A percentile compares a stretch with the other conserved stretches of the same genome.
These are phyloP conservation scores for Poecilia wingei DNA, from an alignment of 2,797 vertebrate species.

Conservation along the genomic window DNA sequence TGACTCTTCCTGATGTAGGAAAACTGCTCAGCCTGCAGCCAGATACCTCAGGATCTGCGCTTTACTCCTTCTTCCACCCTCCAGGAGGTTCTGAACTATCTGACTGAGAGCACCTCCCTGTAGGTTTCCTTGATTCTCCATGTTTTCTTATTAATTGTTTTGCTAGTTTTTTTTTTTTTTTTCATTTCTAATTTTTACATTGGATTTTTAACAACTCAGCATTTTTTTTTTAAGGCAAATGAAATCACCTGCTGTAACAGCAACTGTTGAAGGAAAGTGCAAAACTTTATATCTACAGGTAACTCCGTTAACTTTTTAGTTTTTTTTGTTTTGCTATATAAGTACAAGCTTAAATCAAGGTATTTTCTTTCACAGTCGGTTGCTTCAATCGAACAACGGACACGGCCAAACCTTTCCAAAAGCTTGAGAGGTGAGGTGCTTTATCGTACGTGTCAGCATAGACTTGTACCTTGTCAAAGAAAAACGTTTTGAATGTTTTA, in stretches of 20 bases:
- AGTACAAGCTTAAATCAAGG: conserved; percentile 12
- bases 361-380: conserved; percentile 81
- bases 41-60: conserved; percentile 88
- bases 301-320: conserved; percentile 34
- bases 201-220: not conserved
- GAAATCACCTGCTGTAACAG: conserved; percentile 94
- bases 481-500: conserved; percentile 16
- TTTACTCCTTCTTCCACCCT: conserved; percentile 89
- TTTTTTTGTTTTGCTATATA: not conserved
- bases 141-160: not conserved
- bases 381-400: conserved; percentile 92
- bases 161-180: not conserved
- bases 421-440: conserved; percentile 86
- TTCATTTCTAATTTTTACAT: not conserved
- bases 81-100: conserved; percentile 90
- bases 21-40: conserved; percentile 92
- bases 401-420: conserved; percentile 91
- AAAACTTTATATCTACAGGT: conserved; percentile 97
- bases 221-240: conserved; percentile 84
- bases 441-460: not conserved
- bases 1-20: conserved; percentile 75
- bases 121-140: conserved; percentile 73
- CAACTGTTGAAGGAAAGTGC: conserved; percentile 91
- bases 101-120: conserved; percentile 88
- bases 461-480: not conserved